phyloP scores from a whole-genome alignment of 2,888 invertebrate genomes.

The Cremastinae sp. region DNA sequence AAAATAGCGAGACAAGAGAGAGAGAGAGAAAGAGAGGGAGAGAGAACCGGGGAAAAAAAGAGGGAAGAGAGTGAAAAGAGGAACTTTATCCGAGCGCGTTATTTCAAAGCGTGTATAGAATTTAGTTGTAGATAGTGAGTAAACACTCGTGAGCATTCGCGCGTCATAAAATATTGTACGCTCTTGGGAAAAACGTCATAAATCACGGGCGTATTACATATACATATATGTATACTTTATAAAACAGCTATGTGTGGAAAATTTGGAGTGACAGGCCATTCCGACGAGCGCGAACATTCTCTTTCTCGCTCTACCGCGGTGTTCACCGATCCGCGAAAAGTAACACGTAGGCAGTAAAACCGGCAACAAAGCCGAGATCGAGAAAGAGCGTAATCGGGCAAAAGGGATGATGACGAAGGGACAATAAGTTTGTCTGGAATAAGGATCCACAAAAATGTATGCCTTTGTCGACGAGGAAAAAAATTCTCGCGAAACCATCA shows the following conservation, averaged over 20 bases:
- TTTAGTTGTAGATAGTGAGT: constrained; percentile 36
- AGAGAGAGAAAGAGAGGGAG: background rate
- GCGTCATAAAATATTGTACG: constrained; percentile 50
- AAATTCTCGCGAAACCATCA: no score
- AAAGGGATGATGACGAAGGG: background rate
- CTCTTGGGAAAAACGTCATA: constrained; percentile 49
- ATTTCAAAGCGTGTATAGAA: constrained; percentile 36
- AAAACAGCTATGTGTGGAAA: constrained; percentile 21
- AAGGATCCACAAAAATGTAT: no score
- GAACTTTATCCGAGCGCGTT: constrained; percentile 2
- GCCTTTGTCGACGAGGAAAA: no score
- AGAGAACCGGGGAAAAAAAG: no score
- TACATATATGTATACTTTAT: constrained; percentile 7
- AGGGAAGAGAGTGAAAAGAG: background rate
- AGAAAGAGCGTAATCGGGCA: constrained; percentile 13
- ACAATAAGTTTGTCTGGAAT: no score
- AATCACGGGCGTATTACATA: constrained; percentile 52
- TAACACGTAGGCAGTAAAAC: constrained; percentile 41
- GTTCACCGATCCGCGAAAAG: constrained; percentile 53
- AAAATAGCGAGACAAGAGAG: no score
- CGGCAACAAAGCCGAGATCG: constrained; percentile 1
- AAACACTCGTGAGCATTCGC: constrained; percentile 47
- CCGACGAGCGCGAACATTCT: constrained; percentile 16
- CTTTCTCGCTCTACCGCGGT: constrained; percentile 2
- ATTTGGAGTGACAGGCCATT: constrained; percentile 45